Conservation (phyloP, 2,797 vertebrate species). For the Manis pentadactyla region DNA sequence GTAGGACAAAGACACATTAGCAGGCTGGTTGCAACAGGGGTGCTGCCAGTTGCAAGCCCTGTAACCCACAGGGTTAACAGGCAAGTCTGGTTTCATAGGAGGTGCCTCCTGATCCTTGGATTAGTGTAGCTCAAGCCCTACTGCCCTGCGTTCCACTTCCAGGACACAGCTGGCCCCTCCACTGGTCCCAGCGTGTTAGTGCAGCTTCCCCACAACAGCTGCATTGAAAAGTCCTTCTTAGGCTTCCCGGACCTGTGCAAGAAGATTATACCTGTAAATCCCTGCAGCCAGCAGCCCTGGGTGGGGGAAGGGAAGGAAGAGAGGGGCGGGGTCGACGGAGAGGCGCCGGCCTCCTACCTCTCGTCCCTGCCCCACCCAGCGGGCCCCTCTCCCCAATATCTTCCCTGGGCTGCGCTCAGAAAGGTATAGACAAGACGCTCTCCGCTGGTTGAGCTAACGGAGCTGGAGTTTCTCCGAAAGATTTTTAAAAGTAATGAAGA, state of each 20-base stretch:
- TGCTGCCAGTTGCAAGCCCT: neutral
- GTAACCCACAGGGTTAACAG: neutral
- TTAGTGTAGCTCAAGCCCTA: neutral
- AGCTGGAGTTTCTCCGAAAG: neutral
- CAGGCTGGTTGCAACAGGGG: slow-evolving; percentile 40
- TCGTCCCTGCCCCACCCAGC: neutral
- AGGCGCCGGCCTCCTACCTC: rapidly evolving
- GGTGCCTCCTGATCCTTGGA: neutral
- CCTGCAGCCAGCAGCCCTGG: neutral
- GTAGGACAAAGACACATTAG: neutral
- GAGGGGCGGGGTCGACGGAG: too few species aligned
- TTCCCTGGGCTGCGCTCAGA: neutral
- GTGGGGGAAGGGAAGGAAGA: neutral
- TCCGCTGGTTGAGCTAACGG: neutral
- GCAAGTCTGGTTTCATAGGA: neutral
- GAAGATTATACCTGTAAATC: slow-evolving; percentile 79
- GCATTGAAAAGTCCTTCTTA: slow-evolving; percentile 71
- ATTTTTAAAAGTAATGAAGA: slow-evolving; percentile 28
- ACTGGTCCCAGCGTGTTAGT: neutral
- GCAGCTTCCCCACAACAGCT: neutral
- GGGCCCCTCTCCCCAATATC: neutral
- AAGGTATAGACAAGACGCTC: neutral
- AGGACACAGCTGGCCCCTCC: neutral
- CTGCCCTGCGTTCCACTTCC: neutral
- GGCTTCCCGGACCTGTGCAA: slow-evolving; percentile 65